phyloP scores from a whole-genome alignment of 2,888 invertebrate genomes.

The Pristionchus japonicus region DNA sequence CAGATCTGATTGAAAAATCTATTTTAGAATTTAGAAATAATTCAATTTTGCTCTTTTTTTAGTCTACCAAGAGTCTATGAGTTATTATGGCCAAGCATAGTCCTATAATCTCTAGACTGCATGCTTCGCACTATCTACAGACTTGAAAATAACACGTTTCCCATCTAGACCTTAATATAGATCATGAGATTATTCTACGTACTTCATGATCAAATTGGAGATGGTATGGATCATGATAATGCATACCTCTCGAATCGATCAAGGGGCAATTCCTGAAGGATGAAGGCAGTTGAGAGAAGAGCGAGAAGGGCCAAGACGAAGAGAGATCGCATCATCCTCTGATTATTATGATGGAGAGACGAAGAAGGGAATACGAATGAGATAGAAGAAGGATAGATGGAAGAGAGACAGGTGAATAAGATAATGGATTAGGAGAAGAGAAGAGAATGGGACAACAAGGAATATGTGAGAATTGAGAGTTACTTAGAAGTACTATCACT shows the following conservation, averaged over 20 bases:
- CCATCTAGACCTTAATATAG: too few species aligned
- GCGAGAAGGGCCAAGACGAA: constrained; percentile 15
- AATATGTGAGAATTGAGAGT: not conserved
- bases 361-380: not conserved
- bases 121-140: too few species aligned
- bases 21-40: not conserved
- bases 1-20: not conserved
- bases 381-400: not conserved
- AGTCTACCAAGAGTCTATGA: too few species aligned
- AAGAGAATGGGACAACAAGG: not conserved
- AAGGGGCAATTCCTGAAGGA: constrained; percentile 46
- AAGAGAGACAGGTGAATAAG: not conserved
- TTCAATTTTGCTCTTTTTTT: not conserved
- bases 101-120: too few species aligned
- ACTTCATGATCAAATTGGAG: not conserved
- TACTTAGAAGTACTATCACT: not conserved
- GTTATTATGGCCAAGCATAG: too few species aligned
- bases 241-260: constrained; percentile 46
- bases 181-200: too few species aligned
- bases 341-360: not conserved
- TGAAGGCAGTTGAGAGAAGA: constrained; percentile 6
- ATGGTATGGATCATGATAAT: not conserved
- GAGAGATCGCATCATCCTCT: not conserved
- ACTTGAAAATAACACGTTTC: too few species aligned
- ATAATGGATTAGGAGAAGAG: not conserved